Percentiles rank a stretch among this genome's conserved stretches.
Conservation (phyloP, 2,113 vertebrate species). For the Anas platyrhynchos region DNA sequence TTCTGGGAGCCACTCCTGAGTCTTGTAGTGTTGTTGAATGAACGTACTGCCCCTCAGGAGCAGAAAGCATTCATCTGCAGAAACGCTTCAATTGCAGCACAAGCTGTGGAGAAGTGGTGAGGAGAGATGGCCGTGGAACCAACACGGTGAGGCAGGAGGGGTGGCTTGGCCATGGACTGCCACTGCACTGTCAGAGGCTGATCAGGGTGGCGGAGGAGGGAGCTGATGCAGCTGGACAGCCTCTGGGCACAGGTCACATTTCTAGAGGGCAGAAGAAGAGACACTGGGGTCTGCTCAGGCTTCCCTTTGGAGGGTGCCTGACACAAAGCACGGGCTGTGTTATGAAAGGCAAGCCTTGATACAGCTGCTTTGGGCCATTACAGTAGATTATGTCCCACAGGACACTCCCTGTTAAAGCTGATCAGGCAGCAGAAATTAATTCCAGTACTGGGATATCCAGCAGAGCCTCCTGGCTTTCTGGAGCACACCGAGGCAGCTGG, state of each 20-base stretch:
- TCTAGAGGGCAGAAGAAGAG: background rate
- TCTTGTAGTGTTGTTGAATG: background rate
- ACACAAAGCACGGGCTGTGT: background rate
- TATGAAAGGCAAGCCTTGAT: background rate
- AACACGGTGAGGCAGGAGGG: background rate
- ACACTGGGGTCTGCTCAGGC: background rate
- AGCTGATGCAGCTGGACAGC: background rate
- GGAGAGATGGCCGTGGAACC: background rate
- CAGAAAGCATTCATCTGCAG: background rate
- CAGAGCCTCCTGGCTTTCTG: background rate
- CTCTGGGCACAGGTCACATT: background rate
- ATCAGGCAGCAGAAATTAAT: background rate
- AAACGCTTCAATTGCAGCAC: background rate
- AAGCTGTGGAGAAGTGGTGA: background rate
- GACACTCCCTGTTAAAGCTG: background rate
- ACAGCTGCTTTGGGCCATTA: background rate
- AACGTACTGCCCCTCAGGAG: background rate
- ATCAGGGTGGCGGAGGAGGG: background rate
- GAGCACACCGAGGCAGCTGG: background rate
- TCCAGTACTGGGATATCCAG: rapidly evolving
- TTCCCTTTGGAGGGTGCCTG: background rate
- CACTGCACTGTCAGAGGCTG: background rate
- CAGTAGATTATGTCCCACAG: background rate
- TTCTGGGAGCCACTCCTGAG: background rate
- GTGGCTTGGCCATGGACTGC: background rate